Conservation (phyloP, 1,140 invertebrate species). For the Akabosia matsudoensis region DNA sequence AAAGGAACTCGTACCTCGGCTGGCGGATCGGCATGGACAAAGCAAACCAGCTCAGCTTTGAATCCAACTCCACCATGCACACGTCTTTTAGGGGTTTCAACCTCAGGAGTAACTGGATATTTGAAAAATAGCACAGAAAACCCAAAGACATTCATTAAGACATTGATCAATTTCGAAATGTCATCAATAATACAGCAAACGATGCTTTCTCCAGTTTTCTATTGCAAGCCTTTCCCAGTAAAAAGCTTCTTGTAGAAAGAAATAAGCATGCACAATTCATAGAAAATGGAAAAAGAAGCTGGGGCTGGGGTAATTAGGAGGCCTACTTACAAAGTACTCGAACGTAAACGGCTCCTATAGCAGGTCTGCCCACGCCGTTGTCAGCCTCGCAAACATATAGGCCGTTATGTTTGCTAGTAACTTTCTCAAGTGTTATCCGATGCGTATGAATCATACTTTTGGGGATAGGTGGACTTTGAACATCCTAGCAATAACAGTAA, state of each 20-base stretch:
- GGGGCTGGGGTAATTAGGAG: not conserved
- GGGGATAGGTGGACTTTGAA: constrained; percentile 16
- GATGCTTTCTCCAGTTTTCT: too few relatives aligned
- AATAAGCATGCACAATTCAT: not conserved
- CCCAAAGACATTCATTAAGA: not conserved
- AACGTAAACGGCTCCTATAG: constrained; percentile 58
- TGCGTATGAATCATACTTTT: constrained; percentile 1
- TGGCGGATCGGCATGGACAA: constrained; percentile 68
- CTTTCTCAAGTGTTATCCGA: constrained; percentile 58
- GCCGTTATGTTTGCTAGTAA: constrained; percentile 62
- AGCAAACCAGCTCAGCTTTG: constrained; percentile 68
- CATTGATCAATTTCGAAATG: too few relatives aligned
- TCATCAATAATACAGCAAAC: too few relatives aligned
- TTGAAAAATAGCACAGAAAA: not conserved
- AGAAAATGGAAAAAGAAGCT: too few relatives aligned
- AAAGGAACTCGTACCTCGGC: constrained; percentile 58
- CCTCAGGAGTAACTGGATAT: constrained; percentile 62
- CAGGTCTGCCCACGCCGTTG: constrained; percentile 62
- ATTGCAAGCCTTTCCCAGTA: too few relatives aligned
- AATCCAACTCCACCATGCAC: constrained; percentile 70
- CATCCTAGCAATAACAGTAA: constrained; percentile 28
- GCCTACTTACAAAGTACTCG: constrained; percentile 52
- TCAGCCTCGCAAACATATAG: constrained; percentile 62
- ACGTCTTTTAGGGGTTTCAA: constrained; percentile 67
- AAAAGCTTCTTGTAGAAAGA: not conserved